Evolutionary conservation across 2,888 invertebrate genomes (phyloP), one percentile per base, ranked within the genome.

Genomic region (Leucoma salicis): DNA sequence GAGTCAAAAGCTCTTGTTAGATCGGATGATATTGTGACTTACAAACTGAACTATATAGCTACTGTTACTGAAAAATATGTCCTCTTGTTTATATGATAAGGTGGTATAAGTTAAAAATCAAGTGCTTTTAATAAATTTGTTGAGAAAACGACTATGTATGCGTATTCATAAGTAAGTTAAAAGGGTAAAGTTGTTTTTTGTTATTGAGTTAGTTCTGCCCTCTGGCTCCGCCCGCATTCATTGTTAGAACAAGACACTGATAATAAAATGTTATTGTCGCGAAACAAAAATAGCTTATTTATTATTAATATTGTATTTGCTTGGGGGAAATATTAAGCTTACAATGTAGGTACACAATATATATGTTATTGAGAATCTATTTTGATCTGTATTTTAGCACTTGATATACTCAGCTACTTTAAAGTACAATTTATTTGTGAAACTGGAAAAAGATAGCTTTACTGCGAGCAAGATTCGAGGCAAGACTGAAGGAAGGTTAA

Each of bases 11-110:
- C n/a, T 71, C 70, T 49, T 31, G 29, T 33, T 62, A 63, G 27
- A 56, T 47, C 74, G 66, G 84, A 53, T 66, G 42, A 36, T 50
- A 53, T 57, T 57, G 40, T 39, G 51, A 66, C 74, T 72, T 72
- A 74, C 78, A 70, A 71, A 53, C 47, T 66, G 66, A 47, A 15
- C n/a, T 45, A 39, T 58, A 45, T 49, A 5, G n/a, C 37, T 24
- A 14, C 10, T 11, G 13, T 2, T 16, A 57, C 11, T 39, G 29
- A 24, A 35, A 48, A 48, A 32, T 55, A 55, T 27, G 4, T 10
- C 25, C n/a, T n/a, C n/a, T 56, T 49, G 70, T 66, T 49, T 10
- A 0, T 2, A 0, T 1, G 0, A 42, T 65, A 65, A 49, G 56
- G 39, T 11, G n/a, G 42, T 51, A 53, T n/a, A 27, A 49, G 40